Base-by-base conservation (phyloP, 2,888 invertebrate species). In the Zygaena filipendulae region DNA sequence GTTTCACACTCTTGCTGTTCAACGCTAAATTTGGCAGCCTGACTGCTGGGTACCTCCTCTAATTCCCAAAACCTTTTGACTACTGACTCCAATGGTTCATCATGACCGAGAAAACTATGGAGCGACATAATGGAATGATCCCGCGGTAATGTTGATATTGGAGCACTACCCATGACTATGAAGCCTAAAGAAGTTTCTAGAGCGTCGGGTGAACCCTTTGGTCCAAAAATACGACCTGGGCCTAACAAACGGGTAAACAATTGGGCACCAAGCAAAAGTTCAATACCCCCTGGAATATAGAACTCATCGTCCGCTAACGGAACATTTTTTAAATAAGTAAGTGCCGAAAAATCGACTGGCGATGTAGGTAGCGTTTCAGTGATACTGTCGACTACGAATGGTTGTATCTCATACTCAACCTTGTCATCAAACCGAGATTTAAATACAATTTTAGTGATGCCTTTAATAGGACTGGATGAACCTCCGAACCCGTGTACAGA, bases 371-470 rank as follows among this genome's bases (percentile, higher is more conserved):
- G 19, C 10, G 23, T 13, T 25, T 32, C 32, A 3, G 35, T 35
- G n/a, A 35, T 25, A 13, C 29, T 27, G 23, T 35, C 35, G 4
- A 32, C 27, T 1, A 35, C 35, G 3, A 32, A 29, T 4, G 29
- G 31, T 12, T 27, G 16, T 13, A 34, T 25, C 8, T 9, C 7
- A 16, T 30, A 33, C 27, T 33, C 29, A 19, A 29, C 12, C 11
- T 31, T n/a, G 3, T 25, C 22, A 7, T 12, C 7, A 10, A 30
- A 13, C 6, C 20, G 28, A 4, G 23, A 32, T 14, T 32, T 25
- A 16, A 27, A 25, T 6, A 25, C 21, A 14, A 30, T 9, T 7
- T 21, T 24, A 21, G 19, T 14, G 10, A 25, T 18, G 8, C 25
- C 29, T 2, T 19, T 16, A 7, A 31, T 27, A 7, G 25, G 25